Evolutionary conservation across 2,113 vertebrate genomes (phyloP), one percentile per base, ranked within the genome.

Genomic region (Forbesichthys papilliferus): DNA sequence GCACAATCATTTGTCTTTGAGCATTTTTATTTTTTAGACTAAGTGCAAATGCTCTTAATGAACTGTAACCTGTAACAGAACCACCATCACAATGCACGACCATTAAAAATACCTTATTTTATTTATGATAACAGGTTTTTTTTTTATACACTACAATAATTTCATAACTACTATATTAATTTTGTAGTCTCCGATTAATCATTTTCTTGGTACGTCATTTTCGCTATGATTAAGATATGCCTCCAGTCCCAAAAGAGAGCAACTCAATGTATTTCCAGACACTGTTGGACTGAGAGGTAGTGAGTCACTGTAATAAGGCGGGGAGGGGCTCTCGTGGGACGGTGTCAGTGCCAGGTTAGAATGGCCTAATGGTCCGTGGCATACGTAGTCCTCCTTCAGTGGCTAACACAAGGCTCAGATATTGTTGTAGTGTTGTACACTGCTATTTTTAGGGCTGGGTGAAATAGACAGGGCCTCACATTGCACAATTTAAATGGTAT

Each of bases 271-370:
- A 83, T 87, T 90, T 80, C 86, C 86, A 88, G 90, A 88, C 84
- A 46, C 69, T 79, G 78, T 56, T 68, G 83, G 79, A 82, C 82
- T 84, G 73, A 86, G 82, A 83, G 86, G 83, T 81, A 87, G 82
- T 90, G 90, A 93, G 76, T 92, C 89, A 92, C 76, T 76, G 75
- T 82, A 84, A 86, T 84, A 77, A 89, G 86, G 75, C 79, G 80
- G 82, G 87, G 85, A 87, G 88, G 79, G 76, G 78, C 62, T 78
- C 87, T 82, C 80, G 42, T 42, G 81, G 86, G 86, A 89, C 73
- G 57, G 73, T 67, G 81, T 82, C 74, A 85, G 73, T 64, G 48
- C 71, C 84, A 80, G 83, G 73, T 81, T 66, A 8, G 78, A 61
- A 57, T 27, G 27, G 27, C 27, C 78, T 78, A 86, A 84, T 71